Evolutionary conservation across 2,797 vertebrate genomes (phyloP), one percentile per base, ranked within the genome.

Genomic region (Poeciliopsis turneri): DNA sequence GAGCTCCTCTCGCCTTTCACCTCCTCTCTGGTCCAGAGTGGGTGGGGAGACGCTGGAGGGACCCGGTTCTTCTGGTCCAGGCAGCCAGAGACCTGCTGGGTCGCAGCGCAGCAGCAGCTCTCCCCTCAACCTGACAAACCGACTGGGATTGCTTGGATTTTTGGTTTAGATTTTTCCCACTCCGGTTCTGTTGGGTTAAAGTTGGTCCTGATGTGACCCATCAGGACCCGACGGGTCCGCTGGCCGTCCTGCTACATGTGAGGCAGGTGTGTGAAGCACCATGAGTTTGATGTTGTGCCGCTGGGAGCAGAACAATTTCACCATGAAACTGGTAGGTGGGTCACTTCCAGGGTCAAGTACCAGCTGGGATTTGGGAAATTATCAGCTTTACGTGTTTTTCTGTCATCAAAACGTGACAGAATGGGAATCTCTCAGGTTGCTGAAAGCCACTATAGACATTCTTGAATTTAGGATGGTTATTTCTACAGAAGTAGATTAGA

Each of bases 301-400:
- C 84, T 97, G 97, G 97, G 97, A 98, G 23, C 96, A 97, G 85
- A 97, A 97, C 94, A 97, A 95, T 92, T 87, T 90, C 93, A 95
- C 96, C 92, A 98, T 98, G 97, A 98, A 99, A 91, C 96, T 99
- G 98, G 98, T 98, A 96, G 86, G 92, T 74, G 41, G 43, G 95
- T 94, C 77, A 81, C 81, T 79, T 83, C 72, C 82, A 51, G 78
- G 79, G 78, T 87, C 85, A 79, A 76, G 72, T 75, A 76, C 6
- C 53, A 69, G 43, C n/a, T 41, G 45, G 41, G 72, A 53, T 25
- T 61, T 76, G 12, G 64, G 71, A 33, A 41, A 70, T 4, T 1
- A 7, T 70, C 47, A 1, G 2, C 76, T 73, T 68, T 39, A 66
- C 10, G 43, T 45, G 13, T 73, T 76, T 23, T 78, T 73, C 20